Base-by-base conservation (phyloP, 2,113 vertebrate genomes). In the Pedionomus torquatus region DNA sequence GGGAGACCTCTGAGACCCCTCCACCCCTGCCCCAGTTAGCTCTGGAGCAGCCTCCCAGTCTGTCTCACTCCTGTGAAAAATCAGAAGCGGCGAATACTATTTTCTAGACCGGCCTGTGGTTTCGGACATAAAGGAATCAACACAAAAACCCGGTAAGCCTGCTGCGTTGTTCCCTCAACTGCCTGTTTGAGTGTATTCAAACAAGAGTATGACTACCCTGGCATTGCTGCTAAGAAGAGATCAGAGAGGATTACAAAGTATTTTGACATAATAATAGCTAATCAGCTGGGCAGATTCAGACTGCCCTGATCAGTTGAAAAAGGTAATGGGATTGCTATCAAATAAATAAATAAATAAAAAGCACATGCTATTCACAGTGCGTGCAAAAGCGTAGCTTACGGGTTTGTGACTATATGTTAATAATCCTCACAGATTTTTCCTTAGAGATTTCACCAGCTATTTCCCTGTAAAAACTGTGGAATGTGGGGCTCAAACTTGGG, bases 191-290 rank as follows among this genome's bases (percentile, higher is more conserved):
- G 25, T 52, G 35, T 82, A 93, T 91, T 94, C 44, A 80, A 49
- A 80, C 7, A 2, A 69, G 83, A 71, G 52, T 95, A 66, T 91
- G 91, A 57, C 48, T 90, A 65, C 75, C 31, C 80, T 87, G 61
- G 89, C 74, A 87, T 54, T 2, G 4, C 72, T 92, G 74, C 78
- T 87, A 93, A 97, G 89, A 95, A 84, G 89, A 91, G 93, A 95
- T 92, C 94, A 93, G 87, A 72, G 93, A 84, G 86, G 87, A 95
- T 97, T 96, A 91, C 28, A 8, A 61, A 92, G 93, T 95, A 87
- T 97, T 96, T 95, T 95, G 81, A 94, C 80, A 95, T 76, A 84
- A 72, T 93, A 95, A 87, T 91, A 95, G 95, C 72, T 97, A 97
- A 95, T 96, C 89, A 95, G 49, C 86, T 89, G 89, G 66, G n/a